Percentiles rank a stretch among this genome's conserved stretches.
Conservation (phyloP, 2,797 vertebrate genomes). For the Numenius phaeopus region DNA sequence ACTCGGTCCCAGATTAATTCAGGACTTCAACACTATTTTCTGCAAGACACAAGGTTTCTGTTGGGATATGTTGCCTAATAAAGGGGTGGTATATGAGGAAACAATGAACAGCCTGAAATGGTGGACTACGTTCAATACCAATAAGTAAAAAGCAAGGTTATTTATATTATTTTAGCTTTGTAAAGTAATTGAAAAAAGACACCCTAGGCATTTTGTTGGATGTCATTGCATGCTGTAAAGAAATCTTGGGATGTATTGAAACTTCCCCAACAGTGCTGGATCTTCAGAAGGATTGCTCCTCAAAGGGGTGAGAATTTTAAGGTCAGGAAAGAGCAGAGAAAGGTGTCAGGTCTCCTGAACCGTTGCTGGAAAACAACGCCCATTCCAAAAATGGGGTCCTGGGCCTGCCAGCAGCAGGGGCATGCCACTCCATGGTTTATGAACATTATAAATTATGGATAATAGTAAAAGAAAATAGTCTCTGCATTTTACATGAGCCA, state of each 20-base stretch:
- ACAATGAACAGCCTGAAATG: not conserved
- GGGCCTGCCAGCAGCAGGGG: not conserved
- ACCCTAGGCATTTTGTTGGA: constrained; percentile 39
- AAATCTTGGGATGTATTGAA: constrained; percentile 44
- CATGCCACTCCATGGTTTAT: not conserved
- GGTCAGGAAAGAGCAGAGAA: not conserved
- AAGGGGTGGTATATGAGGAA: constrained; percentile 27
- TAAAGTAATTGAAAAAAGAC: constrained; percentile 41
- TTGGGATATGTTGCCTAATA: constrained; percentile 7
- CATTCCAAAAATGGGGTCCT: not conserved
- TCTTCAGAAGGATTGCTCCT: constrained; percentile 18
- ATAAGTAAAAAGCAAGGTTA: constrained; percentile 36
- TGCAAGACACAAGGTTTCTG: constrained; percentile 58
- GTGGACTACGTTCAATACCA: not conserved
- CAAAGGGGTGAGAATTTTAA: constrained; percentile 28
- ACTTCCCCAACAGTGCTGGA: constrained; percentile 4
- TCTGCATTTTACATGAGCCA: constrained; percentile 45
- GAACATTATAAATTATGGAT: constrained; percentile 34
- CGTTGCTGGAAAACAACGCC: not conserved
- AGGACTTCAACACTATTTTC: constrained; percentile 32
- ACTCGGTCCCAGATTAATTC: constrained; percentile 56
- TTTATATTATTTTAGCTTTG: constrained; percentile 45
- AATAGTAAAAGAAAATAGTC: constrained; percentile 48
- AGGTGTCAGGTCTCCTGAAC: not conserved
- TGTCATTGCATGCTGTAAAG: constrained; percentile 22